Evolutionary conservation across 2,113 vertebrate genomes (phyloP).

Genomic region (Phyllostomus hastatus): DNA sequence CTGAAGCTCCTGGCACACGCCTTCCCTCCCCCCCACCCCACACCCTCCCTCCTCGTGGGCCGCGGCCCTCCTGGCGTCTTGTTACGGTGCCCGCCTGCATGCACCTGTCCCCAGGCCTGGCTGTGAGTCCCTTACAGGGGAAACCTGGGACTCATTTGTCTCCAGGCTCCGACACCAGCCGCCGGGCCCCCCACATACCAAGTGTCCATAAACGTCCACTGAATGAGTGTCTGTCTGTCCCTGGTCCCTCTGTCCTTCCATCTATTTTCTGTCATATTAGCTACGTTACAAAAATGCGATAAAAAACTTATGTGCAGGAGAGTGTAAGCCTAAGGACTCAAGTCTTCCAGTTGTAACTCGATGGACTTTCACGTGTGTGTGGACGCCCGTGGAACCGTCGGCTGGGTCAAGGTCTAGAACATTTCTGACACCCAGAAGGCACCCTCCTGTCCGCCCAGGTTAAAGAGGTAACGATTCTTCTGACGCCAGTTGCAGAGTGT

Average conservation of each 20-base stretch:
- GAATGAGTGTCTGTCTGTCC: background rate
- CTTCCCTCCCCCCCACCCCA: background rate
- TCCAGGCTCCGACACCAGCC: background rate
- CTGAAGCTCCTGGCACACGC: background rate
- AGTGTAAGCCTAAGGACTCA: accelerated
- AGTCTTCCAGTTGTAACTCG: background rate
- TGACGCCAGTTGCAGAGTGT: accelerated
- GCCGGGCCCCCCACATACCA: accelerated
- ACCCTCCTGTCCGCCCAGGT: no score
- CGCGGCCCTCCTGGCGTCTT: background rate
- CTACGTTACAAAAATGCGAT: background rate
- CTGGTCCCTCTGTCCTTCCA: background rate
- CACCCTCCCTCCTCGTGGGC: background rate
- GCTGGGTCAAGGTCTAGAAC: background rate
- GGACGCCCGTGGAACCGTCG: accelerated
- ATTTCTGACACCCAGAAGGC: background rate
- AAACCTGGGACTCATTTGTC: background rate
- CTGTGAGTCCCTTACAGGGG: background rate
- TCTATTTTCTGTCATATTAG: background rate
- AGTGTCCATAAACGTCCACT: background rate
- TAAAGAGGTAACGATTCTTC: background rate
- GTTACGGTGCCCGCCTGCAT: background rate
- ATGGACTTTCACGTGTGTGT: accelerated
- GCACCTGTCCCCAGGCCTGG: background rate
- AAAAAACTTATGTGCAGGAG: background rate